Conservation (phyloP, 2,888 invertebrate genomes). For the Scaptomyza cyrtandrae region DNA sequence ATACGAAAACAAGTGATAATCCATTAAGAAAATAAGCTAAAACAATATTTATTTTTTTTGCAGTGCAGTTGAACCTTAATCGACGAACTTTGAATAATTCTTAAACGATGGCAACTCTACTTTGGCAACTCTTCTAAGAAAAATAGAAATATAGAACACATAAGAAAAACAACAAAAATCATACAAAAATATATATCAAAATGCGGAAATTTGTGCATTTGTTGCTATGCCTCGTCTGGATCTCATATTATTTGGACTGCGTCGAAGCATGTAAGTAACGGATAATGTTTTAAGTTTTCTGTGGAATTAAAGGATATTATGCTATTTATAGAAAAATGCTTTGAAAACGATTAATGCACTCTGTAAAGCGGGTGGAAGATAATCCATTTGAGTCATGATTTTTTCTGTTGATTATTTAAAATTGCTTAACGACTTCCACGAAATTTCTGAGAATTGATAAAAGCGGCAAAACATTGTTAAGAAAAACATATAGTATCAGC, state of each 20-base stretch:
- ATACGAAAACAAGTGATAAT: background rate
- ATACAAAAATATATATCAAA: conserved; percentile 20
- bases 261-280: conserved; percentile 46
- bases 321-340: background rate
- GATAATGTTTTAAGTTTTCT: background rate
- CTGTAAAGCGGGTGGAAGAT: conserved; percentile 1
- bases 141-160: background rate
- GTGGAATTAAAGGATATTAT: background rate
- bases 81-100: conserved; percentile 15
- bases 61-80: conserved; percentile 38
- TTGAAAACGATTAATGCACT: background rate
- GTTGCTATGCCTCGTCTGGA: conserved; percentile 35
- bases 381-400: conserved; percentile 6
- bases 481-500: conserved; percentile 1
- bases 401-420: background rate
- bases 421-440: background rate
- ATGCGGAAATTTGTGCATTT: conserved; percentile 34
- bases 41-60: conserved; percentile 31
- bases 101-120: conserved; percentile 26
- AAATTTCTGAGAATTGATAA: conserved; percentile 41
- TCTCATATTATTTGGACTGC: conserved; percentile 29
- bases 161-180: conserved; percentile 1
- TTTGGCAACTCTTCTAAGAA: conserved; percentile 9
- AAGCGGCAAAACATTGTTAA: background rate
- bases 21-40: background rate